Conservation (phyloP, 2,888 invertebrate species). For the Drosophila monieri region DNA sequence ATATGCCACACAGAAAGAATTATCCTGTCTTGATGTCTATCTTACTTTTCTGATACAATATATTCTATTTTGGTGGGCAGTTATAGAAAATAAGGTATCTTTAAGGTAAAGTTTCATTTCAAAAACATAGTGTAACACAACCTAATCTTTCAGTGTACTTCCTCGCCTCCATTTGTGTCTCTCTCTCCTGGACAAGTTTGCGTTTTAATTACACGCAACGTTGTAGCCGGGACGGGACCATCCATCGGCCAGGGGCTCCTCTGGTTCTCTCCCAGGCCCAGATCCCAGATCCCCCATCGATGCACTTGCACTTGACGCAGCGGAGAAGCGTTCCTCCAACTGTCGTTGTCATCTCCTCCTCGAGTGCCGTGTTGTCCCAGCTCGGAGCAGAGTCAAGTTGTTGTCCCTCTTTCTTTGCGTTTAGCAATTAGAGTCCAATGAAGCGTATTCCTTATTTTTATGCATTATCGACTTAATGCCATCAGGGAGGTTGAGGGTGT, state of each 20-base stretch:
- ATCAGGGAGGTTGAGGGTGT: slow-evolving; percentile 46
- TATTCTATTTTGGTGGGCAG: no score
- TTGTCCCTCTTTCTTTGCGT: slow-evolving; percentile 56
- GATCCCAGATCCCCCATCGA: slow-evolving; percentile 26
- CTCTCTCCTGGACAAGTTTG: slow-evolving; percentile 59
- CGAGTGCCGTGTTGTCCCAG: slow-evolving; percentile 29
- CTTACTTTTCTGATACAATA: no score
- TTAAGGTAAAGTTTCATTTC: no score
- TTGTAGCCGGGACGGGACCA: slow-evolving; percentile 51
- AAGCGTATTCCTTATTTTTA: slow-evolving; percentile 77
- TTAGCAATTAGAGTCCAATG: slow-evolving; percentile 79
- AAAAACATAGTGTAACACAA: background rate
- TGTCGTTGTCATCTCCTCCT: slow-evolving; percentile 61
- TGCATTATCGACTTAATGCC: slow-evolving; percentile 79
- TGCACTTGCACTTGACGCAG: slow-evolving; percentile 41
- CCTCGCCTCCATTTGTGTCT: background rate
- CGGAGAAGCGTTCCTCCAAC: slow-evolving; percentile 12
- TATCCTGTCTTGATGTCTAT: no score
- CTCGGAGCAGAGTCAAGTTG: slow-evolving; percentile 20
- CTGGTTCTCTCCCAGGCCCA: slow-evolving; percentile 7
- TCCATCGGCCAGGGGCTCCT: slow-evolving; percentile 39
- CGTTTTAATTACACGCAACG: slow-evolving; percentile 78
- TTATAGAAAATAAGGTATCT: no score
- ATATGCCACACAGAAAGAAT: slow-evolving; percentile 2
- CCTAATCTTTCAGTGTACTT: background rate